Base-by-base conservation (phyloP, 2,113 vertebrate genomes). In the Dinomys branickii region DNA sequence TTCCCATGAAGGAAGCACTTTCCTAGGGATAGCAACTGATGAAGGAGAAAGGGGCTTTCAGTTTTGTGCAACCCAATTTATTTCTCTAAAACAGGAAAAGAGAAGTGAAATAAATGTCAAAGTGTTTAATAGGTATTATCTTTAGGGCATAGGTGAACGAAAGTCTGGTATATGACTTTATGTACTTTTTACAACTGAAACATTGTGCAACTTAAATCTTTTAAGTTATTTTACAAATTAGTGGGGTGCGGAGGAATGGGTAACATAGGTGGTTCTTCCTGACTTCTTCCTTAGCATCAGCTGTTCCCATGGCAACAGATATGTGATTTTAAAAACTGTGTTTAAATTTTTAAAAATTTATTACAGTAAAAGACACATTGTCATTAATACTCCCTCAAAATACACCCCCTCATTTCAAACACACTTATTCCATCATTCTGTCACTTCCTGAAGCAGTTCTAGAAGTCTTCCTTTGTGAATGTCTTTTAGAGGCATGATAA, bases 231-330 rank as follows among this genome's bases (percentile, higher is more conserved):
- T 75, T 81, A 71, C 41, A 38, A 87, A 90, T 73, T 73, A 50
- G 35, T 73, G 69, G 41, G 65, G 38, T 35, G 12, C 35, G 47
- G 22, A 56, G 28, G 54, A 83, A 77, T 10, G 73, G 10, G 30
- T 56, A 93, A 58, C 47, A 44, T 9, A 89, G 41, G 11, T 30
- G 41, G 50, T 63, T 88, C 52, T 30, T 93, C 80, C 58, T 50
- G 47, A 90, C 19, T 89, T 82, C 63, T 77, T 96, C n/a, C 71
- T 90, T 61, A 56, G 35, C 4, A 61, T 91, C 78, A 71, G 20
- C 22, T 86, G 94, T 61, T 61, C 50, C 67, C 90, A 89, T 47
- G 54, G 73, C 95, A 96, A 89, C 58, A 73, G 20, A 80, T 11
- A 47, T 14, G 59, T 0, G 41, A 12, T 47, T 7, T 78, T 50